Percentiles rank a stretch among this genome's conserved stretches.
phyloP scores from a whole-genome alignment of 2,888 invertebrate species.

The Thymelicus sylvestris region DNA sequence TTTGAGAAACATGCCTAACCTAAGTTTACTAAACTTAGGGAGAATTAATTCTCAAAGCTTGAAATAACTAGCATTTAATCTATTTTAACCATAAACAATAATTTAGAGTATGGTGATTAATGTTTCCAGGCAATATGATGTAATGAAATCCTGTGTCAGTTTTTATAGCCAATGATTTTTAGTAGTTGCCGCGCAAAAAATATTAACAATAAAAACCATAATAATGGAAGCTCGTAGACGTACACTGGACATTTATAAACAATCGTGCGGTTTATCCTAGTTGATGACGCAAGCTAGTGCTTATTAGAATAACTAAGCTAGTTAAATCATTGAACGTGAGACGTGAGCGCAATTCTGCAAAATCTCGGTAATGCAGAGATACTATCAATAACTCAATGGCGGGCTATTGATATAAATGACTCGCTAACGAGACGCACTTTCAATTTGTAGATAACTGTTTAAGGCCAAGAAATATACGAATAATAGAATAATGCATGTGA shows the following conservation, averaged over 20 bases:
- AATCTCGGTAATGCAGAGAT: conserved; percentile 35
- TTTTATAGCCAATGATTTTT: neutral
- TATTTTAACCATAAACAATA: neutral
- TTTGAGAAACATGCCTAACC: conserved; percentile 12
- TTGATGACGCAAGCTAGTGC: conserved; percentile 25
- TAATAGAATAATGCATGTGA: no score
- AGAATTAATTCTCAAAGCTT: neutral
- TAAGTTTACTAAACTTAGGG: neutral
- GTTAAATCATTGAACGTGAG: conserved; percentile 19
- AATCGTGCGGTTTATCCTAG: conserved; percentile 7
- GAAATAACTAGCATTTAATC: neutral
- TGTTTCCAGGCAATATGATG: neutral
- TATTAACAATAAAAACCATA: neutral
- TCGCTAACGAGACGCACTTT: conserved; percentile 53
- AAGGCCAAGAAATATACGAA: conserved; percentile 37
- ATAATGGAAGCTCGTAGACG: neutral
- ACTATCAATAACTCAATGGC: conserved; percentile 31
- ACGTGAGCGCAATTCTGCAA: conserved; percentile 33
- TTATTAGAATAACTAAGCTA: conserved; percentile 31
- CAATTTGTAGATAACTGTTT: conserved; percentile 46
- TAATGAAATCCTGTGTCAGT: neutral
- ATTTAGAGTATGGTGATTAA: neutral
- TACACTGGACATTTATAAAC: conserved; percentile 1
- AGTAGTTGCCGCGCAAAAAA: neutral
- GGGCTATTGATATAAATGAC: conserved; percentile 52